A percentile compares a stretch with the other conserved stretches of the same genome.
These are phyloP conservation scores for Porites divaricata DNA, from an alignment of 92 coral and sea anemone species.

Conservation along the genomic window DNA sequence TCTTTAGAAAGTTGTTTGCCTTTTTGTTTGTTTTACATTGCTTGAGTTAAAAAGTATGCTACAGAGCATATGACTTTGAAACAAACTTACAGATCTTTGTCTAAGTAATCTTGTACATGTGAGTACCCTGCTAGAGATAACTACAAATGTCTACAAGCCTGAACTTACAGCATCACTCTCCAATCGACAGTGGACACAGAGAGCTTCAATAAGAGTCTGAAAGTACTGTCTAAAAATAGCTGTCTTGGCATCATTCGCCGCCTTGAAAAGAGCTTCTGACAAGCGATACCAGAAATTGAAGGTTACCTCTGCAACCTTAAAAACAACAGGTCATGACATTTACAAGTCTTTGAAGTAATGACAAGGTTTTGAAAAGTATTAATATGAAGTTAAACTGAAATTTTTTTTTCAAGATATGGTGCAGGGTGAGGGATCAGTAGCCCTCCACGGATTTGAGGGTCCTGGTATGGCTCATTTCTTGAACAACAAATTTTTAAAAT, in stretches of 20 bases:
- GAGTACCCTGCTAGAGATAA: too few relatives aligned
- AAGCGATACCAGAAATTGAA: slow-evolving; percentile 99
- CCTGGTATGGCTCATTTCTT: too few relatives aligned
- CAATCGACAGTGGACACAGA: slow-evolving; percentile 85
- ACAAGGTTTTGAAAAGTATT: too few relatives aligned
- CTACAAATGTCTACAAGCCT: not conserved
- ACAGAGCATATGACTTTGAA: not conserved
- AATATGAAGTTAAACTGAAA: too few relatives aligned
- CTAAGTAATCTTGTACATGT: too few relatives aligned
- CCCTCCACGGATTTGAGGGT: too few relatives aligned
- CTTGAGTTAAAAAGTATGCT: not conserved
- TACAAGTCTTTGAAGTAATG: not conserved
- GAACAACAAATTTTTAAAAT: too few relatives aligned
- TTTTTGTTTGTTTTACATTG: too few relatives aligned
- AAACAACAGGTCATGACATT: not conserved
- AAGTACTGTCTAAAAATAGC: slow-evolving; percentile 85
- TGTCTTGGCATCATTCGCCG: slow-evolving; percentile 62
- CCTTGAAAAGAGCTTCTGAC: slow-evolving; percentile 87
- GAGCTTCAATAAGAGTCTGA: slow-evolving; percentile 83
- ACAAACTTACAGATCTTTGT: not conserved
- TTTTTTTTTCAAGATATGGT: too few relatives aligned
- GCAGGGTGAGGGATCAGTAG: too few relatives aligned
- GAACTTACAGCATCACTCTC: slow-evolving; percentile 88
- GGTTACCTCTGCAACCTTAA: slow-evolving; percentile 97
- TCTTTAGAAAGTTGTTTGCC: too few relatives aligned